Evolutionary conservation across 2,888 invertebrate species (phyloP), one percentile per base, ranked within the genome.

Genomic region (Leptopterna dolabrata): DNA sequence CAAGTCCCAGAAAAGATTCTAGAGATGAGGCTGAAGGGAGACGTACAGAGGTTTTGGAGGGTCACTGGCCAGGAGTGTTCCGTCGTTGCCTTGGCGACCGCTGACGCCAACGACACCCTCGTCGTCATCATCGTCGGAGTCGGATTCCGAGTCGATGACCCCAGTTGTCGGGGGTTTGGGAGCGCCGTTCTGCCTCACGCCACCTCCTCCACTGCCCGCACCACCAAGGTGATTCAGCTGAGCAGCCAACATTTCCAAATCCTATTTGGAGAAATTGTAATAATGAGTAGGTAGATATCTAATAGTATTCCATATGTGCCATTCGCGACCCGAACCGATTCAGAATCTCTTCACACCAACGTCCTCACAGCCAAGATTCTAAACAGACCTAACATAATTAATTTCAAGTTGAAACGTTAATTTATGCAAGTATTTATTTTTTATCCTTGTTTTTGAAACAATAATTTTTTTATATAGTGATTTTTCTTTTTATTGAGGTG

Each of bases 221-320:
- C 96, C 95, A 91, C 97, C 98, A 92, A 99, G 94, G 93, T 98
- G 97, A 93, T 97, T 98, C 92, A 99, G 94, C 93, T 99, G 98
- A 91, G 97, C 97, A 89, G 98, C 99, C 92, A 99, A 93, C 92
- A 96, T 96, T 93, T 99, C 99, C 94, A 99, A 95, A 93, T 99
- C 98, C 97, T 98, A 93, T 90, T 93, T n/a, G 87, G 51, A 55
- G 27, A 88, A 76, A 36, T 14, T 51, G 16, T 4, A 36, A 36
- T 36, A 36, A 86, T 19, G 55, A 55, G 55, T 4, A 71, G 4
- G n/a, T n/a, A n/a, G n/a, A n/a, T n/a, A n/a, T n/a, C n/a, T n/a
- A n/a, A n/a, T n/a, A n/a, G n/a, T n/a, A n/a, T n/a, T n/a, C n/a
- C n/a, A n/a, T n/a, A n/a, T n/a, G n/a, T n/a, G n/a, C n/a, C n/a